These are phyloP conservation scores for Sebastes aleutianus DNA, from an alignment of 2,797 vertebrate species.

Conservation along the genomic window DNA sequence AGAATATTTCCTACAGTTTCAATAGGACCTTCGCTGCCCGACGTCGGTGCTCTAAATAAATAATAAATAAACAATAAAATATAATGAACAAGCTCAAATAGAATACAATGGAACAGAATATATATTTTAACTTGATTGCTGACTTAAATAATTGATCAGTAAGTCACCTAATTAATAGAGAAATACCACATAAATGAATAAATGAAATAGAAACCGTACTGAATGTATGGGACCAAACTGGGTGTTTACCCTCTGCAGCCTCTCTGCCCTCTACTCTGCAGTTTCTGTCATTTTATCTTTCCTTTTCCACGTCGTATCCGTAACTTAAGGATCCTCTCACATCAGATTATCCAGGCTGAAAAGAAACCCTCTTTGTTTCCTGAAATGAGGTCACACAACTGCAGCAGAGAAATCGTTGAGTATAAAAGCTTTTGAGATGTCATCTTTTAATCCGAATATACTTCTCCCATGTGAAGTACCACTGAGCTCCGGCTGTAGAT, in stretches of 20 bases:
- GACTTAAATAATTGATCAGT: background rate
- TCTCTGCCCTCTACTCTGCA: background rate
- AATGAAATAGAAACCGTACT: no score
- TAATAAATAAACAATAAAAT: background rate
- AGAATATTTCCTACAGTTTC: no score
- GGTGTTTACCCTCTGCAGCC: background rate
- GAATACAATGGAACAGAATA: background rate
- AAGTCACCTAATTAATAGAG: background rate
- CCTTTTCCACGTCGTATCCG: background rate
- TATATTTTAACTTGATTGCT: background rate
- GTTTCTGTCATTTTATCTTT: background rate
- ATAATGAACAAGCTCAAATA: background rate
- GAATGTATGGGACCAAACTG: no score
- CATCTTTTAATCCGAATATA: slow-evolving; percentile 42
- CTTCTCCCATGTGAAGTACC: slow-evolving; percentile 9
- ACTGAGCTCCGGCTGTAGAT: slow-evolving; percentile 6
- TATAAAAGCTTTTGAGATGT: slow-evolving; percentile 34
- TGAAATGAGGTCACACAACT: slow-evolving; percentile 37
- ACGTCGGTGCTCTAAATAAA: background rate
- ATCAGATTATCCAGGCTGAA: slow-evolving; percentile 21
- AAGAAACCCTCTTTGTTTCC: slow-evolving; percentile 34
- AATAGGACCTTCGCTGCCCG: no score
- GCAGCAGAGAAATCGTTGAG: background rate
- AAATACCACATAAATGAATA: no score
- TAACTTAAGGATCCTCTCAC: slow-evolving; percentile 19